Conservation (phyloP, 2,113 vertebrate species). For the Ciconia boyciana region DNA sequence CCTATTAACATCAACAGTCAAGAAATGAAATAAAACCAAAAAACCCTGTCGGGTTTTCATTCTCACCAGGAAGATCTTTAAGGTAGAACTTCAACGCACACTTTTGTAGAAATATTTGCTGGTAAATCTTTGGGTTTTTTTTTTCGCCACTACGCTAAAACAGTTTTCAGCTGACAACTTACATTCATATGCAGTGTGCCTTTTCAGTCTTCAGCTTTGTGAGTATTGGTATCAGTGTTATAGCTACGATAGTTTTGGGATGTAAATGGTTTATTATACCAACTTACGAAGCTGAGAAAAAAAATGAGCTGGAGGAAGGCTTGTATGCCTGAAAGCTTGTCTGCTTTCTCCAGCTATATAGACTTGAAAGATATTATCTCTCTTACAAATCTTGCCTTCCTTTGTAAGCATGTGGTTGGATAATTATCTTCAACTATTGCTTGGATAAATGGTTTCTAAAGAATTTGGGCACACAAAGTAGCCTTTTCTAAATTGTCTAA, state of each 20-base stretch:
- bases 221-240: not conserved
- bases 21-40: not conserved
- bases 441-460: slow-evolving; percentile 20
- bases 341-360: not conserved
- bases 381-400: not conserved
- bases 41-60: slow-evolving; percentile 20
- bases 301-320: not conserved
- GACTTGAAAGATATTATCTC: not conserved
- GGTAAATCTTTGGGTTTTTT: not conserved
- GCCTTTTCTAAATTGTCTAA: not conserved
- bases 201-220: not conserved
- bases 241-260: not conserved
- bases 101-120: not conserved
- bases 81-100: not conserved
- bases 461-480: not conserved
- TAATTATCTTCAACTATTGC: slow-evolving; percentile 18
- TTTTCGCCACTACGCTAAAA: accelerated
- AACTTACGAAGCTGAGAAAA: not conserved
- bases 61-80: slow-evolving; percentile 1
- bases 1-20: slow-evolving; percentile 35
- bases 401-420: not conserved
- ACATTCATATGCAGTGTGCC: not conserved
- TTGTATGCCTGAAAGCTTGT: not conserved
- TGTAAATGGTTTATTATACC: not conserved
- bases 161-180: not conserved